Conservation (phyloP, 2,888 invertebrate genomes). For the Cantharis lateralis region DNA sequence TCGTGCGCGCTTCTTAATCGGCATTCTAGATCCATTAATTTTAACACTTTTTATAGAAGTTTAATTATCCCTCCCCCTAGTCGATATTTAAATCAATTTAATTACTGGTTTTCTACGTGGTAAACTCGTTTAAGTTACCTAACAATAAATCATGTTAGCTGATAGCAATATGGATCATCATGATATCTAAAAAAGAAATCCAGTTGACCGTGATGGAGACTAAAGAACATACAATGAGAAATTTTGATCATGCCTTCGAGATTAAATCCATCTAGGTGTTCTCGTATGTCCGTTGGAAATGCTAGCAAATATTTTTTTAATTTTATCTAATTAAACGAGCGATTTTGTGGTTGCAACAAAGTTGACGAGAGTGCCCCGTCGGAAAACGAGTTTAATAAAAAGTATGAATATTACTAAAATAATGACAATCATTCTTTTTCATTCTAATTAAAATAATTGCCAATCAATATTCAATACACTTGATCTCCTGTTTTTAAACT, state of each 20-base stretch:
- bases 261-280: background rate
- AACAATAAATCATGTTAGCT: constrained; percentile 21
- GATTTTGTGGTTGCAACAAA: background rate
- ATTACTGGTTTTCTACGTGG: background rate
- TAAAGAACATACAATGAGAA: constrained; percentile 3
- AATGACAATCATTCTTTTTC: background rate
- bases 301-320: background rate
- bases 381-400: background rate
- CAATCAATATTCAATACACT: constrained; percentile 2
- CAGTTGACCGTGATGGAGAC: constrained; percentile 22
- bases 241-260: constrained; percentile 4
- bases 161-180: constrained; percentile 24
- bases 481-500: background rate
- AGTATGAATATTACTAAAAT: background rate
- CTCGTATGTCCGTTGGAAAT: background rate
- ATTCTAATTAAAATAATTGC: constrained; percentile 1
- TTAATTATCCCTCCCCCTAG: background rate
- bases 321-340: background rate
- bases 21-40: background rate
- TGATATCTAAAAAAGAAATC: constrained; percentile 23
- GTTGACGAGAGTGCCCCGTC: background rate
- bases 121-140: constrained; percentile 4
- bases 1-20: background rate
- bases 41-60: background rate
- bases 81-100: background rate